These are phyloP conservation scores for Corythornis cristatus DNA, from an alignment of 2,113 vertebrate species.

Conservation along the genomic window DNA sequence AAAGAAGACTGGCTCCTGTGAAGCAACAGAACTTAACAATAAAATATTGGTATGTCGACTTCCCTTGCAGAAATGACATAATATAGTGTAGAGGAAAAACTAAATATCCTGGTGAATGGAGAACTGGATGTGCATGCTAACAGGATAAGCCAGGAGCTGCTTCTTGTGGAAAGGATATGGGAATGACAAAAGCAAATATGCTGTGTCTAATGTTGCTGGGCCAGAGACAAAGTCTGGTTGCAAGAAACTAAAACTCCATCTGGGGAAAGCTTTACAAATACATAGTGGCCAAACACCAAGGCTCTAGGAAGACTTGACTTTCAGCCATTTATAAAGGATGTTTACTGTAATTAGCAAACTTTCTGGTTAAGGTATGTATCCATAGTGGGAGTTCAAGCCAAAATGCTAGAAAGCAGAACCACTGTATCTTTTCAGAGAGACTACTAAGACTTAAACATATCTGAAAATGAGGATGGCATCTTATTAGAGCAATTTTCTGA, in stretches of 20 bases:
- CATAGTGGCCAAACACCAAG: neutral
- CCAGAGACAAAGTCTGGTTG: neutral
- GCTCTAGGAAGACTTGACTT: neutral
- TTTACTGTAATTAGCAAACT: neutral
- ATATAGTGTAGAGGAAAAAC: neutral
- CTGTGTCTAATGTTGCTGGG: neutral
- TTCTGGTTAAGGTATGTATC: accelerated
- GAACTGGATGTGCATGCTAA: neutral
- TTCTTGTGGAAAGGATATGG: neutral
- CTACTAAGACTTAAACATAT: neutral
- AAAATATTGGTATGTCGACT: neutral
- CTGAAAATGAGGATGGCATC: neutral
- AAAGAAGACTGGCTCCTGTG: neutral
- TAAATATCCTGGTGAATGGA: neutral
- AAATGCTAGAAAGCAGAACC: neutral
- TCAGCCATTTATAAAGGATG: neutral
- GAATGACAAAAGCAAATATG: neutral
- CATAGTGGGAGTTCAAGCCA: accelerated
- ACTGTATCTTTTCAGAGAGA: neutral
- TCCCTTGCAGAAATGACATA: neutral
- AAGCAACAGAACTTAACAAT: neutral
- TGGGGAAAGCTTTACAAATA: neutral
- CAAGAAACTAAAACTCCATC: neutral
- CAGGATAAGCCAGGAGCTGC: neutral
- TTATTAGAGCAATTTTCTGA: neutral